Conservation (phyloP, 2,888 invertebrate genomes). For the Phania funesta region DNA sequence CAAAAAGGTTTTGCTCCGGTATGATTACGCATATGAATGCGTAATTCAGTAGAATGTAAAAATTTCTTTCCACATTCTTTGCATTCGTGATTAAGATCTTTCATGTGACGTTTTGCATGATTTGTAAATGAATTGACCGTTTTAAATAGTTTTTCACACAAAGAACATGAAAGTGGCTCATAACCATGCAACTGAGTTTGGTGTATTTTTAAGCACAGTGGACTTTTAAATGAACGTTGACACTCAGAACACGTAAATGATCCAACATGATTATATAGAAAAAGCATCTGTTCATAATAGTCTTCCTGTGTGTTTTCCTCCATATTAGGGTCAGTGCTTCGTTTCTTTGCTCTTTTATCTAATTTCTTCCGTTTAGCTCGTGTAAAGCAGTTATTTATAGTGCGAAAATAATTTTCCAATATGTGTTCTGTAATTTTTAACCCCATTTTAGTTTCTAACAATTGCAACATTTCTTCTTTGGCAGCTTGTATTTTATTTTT, state of each 20-base stretch:
- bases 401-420: constrained; percentile 50
- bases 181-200: constrained; percentile 48
- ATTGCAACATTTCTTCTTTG: constrained; percentile 45
- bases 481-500: constrained; percentile 54
- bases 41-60: constrained; percentile 52
- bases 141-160: constrained; percentile 56
- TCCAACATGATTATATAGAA: constrained; percentile 50
- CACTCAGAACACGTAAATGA: constrained; percentile 58
- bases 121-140: constrained; percentile 50
- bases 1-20: constrained; percentile 58
- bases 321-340: background rate
- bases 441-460: constrained; percentile 37
- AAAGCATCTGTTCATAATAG: constrained; percentile 50
- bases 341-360: background rate
- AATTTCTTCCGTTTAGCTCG: constrained; percentile 36
- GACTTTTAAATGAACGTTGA: constrained; percentile 39
- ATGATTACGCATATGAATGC: constrained; percentile 62
- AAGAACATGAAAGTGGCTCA: constrained; percentile 45
- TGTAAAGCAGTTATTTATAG: constrained; percentile 46
- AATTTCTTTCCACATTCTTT: constrained; percentile 63
- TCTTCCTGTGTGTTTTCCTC: constrained; percentile 25
- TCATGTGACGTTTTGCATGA: constrained; percentile 64
- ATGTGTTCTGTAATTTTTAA: constrained; percentile 39
- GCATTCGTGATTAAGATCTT: constrained; percentile 60
- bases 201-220: constrained; percentile 56